Evolutionary conservation across 2,888 invertebrate species (phyloP).

Genomic region (Pardosa pseudoannulata): DNA sequence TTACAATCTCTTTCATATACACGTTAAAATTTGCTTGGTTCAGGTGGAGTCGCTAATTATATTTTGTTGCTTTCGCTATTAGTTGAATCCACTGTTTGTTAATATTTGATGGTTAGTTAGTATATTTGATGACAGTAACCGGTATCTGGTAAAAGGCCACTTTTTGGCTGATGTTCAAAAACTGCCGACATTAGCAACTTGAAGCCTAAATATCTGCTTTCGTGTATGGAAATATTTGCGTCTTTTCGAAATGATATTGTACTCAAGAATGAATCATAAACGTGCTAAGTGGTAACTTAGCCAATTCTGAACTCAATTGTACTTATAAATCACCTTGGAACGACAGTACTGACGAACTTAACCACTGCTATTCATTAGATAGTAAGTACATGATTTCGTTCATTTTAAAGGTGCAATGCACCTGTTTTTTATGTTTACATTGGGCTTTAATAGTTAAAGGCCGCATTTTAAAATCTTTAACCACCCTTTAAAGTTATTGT

Average conservation of each 20-base stretch:
- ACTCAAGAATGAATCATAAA: constrained; percentile 42
- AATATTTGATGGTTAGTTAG: background rate
- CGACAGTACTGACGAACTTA: background rate
- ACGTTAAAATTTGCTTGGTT: background rate
- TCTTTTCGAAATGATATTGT: constrained; percentile 51
- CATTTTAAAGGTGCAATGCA: background rate
- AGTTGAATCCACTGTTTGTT: no score
- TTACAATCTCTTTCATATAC: background rate
- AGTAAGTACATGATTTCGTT: background rate
- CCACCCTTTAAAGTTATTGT: no score
- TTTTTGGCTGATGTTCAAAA: constrained; percentile 58
- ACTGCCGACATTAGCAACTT: constrained; percentile 47
- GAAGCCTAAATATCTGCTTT: constrained; percentile 65
- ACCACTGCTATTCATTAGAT: background rate
- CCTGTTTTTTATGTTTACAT: background rate
- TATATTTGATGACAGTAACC: constrained; percentile 37
- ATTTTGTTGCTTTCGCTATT: background rate
- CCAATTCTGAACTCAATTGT: background rate
- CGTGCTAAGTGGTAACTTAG: constrained; percentile 51
- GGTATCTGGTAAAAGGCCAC: constrained; percentile 48
- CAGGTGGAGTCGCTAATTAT: constrained; percentile 12
- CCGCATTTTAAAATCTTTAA: no score
- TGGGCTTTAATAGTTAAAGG: background rate
- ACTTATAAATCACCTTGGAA: background rate
- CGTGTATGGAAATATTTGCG: constrained; percentile 52